phyloP scores from a whole-genome alignment of 2,888 invertebrate species.

The Papilio protenor region DNA sequence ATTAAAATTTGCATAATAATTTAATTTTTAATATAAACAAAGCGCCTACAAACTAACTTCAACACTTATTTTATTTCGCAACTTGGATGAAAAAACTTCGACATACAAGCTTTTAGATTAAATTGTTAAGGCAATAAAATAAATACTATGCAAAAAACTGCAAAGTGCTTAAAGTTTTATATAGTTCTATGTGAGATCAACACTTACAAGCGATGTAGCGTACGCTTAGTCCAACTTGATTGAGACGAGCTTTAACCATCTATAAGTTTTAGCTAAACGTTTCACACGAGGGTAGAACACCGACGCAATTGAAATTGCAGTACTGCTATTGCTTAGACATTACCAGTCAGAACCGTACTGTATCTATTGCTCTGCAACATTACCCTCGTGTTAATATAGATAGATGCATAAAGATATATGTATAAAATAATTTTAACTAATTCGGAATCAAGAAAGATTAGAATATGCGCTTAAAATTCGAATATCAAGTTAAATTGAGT shows the following conservation, averaged over 20 bases:
- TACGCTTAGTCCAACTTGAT: conserved; percentile 15
- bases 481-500: not conserved
- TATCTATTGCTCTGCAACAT: too few species aligned
- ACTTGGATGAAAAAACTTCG: conserved; percentile 22
- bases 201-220: conserved; percentile 12
- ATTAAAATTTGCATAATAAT: not conserved
- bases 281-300: not conserved
- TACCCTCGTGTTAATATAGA: too few species aligned
- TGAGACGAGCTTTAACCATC: not conserved
- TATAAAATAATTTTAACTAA: too few species aligned
- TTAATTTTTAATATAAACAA: not conserved
- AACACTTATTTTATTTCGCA: not conserved
- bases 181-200: conserved; percentile 29
- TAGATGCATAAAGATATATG: too few species aligned
- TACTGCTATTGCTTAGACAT: not conserved
- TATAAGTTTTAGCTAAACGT: not conserved
- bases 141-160: not conserved
- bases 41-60: not conserved
- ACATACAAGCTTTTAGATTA: not conserved
- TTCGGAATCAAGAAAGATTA: not conserved
- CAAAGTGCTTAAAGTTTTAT: conserved; percentile 14
- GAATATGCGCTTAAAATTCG: not conserved
- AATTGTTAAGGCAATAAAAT: conserved; percentile 21
- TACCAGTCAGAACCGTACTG: not conserved
- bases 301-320: not conserved